Evolutionary conservation across 2,888 invertebrate genomes (phyloP).

Genomic region (Athalia rosae): DNA sequence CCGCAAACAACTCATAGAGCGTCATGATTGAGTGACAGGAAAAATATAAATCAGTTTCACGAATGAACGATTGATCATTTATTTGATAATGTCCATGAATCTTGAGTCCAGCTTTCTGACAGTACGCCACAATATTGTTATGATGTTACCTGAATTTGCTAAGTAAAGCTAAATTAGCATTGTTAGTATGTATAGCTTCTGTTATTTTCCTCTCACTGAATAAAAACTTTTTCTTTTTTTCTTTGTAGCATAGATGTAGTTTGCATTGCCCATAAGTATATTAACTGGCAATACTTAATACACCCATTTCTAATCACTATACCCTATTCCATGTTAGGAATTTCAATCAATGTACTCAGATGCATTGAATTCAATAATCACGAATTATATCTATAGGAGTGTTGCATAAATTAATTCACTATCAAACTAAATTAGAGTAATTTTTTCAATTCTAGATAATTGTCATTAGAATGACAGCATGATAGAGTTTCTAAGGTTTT

Average conservation of each 20-base stretch:
- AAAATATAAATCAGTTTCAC: slow-evolving; percentile 30
- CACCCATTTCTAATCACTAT: slow-evolving; percentile 23
- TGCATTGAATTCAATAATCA: neutral
- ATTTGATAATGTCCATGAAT: slow-evolving; percentile 46
- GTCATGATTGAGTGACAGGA: neutral
- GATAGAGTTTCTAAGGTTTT: neutral
- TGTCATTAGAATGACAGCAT: neutral
- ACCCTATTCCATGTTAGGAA: slow-evolving; percentile 9
- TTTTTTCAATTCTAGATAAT: neutral
- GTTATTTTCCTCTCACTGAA: slow-evolving; percentile 24
- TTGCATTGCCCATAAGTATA: neutral
- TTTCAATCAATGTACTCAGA: slow-evolving; percentile 43
- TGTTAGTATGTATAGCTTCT: slow-evolving; percentile 39
- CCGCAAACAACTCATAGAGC: slow-evolving; percentile 6
- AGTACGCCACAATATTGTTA: slow-evolving; percentile 36
- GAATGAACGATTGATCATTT: slow-evolving; percentile 45
- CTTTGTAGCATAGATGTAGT: slow-evolving; percentile 6
- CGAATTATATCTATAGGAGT: neutral
- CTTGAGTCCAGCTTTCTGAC: slow-evolving; percentile 45
- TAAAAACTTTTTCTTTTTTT: slow-evolving; percentile 15
- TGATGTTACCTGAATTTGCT: slow-evolving; percentile 46
- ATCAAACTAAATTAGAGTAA: neutral
- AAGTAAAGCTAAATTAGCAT: slow-evolving; percentile 43
- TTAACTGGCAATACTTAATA: neutral
- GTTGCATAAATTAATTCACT: neutral